These are phyloP conservation scores for Ecliptopera silaceata DNA, from an alignment of 2,888 invertebrate species.

Conservation along the genomic window DNA sequence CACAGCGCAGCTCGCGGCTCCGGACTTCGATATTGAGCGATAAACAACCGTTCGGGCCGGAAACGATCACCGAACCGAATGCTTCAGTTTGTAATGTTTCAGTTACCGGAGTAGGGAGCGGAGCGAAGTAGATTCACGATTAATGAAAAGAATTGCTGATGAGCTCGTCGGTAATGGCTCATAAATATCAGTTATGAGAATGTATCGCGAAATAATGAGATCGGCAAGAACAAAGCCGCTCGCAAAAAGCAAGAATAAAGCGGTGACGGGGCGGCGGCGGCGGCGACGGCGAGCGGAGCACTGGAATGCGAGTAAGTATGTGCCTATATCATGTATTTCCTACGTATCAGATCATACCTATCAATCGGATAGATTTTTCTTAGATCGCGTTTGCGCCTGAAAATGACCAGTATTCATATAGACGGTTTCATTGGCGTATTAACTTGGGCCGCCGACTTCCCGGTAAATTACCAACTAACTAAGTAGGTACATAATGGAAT, in stretches of 20 bases:
- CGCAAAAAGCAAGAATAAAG: constrained; percentile 23
- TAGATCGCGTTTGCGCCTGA: constrained; percentile 18
- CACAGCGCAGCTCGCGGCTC: constrained; percentile 13
- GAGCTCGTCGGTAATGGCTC: constrained; percentile 35
- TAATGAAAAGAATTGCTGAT: constrained; percentile 35
- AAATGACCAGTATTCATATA: constrained; percentile 10
- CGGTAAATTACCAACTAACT: constrained; percentile 20
- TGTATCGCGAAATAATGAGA: constrained; percentile 41
- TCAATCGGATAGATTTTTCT: constrained; percentile 18
- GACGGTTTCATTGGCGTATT: constrained; percentile 11
- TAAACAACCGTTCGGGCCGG: constrained; percentile 33
- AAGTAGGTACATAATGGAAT: too few relatives aligned
- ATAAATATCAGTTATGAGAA: constrained; percentile 43
- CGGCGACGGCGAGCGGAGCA: constrained; percentile 1
- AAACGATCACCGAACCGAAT: constrained; percentile 10
- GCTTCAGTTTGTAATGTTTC: constrained; percentile 8
- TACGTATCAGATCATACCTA: constrained; percentile 1
- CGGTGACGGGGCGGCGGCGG: constrained; percentile 5
- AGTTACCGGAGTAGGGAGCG: neutral
- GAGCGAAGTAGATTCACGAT: neutral
- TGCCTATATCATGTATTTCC: constrained; percentile 3
- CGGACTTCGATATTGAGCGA: constrained; percentile 33
- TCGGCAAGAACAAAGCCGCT: constrained; percentile 32
- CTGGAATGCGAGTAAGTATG: constrained; percentile 13
- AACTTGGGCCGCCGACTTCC: too few relatives aligned